Evolutionary conservation across 1,140 invertebrate species (phyloP).

Genomic region (Neotoxoptera formosana): DNA sequence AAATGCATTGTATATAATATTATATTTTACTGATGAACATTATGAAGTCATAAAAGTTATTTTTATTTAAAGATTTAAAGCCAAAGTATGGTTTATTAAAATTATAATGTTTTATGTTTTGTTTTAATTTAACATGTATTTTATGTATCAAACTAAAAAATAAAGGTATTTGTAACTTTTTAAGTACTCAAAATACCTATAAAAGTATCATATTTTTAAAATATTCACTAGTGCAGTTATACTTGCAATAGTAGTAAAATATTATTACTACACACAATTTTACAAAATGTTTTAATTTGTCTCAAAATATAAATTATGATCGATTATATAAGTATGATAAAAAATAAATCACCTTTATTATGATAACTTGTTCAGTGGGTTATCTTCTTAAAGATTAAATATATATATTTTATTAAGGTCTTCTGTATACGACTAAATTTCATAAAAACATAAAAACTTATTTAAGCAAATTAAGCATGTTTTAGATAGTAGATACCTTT

Average conservation of each 20-base stretch:
- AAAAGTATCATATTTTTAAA: neutral
- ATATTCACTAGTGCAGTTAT: neutral
- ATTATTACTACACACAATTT: neutral
- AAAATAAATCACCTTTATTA: too few species aligned
- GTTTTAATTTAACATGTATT: neutral
- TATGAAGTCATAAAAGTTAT: neutral
- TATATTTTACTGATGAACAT: neutral
- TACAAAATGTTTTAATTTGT: neutral
- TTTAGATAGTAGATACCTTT: neutral
- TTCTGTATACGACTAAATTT: neutral
- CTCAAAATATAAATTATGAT: too few species aligned
- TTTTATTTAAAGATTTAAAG: neutral
- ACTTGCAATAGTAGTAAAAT: too few species aligned
- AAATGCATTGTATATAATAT: too few species aligned
- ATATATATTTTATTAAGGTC: neutral
- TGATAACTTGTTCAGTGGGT: too few species aligned
- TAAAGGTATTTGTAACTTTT: neutral
- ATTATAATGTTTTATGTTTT: too few species aligned
- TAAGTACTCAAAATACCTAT: neutral
- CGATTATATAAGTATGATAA: too few species aligned
- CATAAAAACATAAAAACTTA: neutral
- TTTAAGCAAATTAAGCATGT: neutral
- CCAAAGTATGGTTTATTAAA: neutral
- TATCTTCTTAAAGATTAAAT: too few species aligned
- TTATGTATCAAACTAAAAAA: neutral